phyloP scores from a whole-genome alignment of 2,797 vertebrate species.

The Xyrichtys novacula region DNA sequence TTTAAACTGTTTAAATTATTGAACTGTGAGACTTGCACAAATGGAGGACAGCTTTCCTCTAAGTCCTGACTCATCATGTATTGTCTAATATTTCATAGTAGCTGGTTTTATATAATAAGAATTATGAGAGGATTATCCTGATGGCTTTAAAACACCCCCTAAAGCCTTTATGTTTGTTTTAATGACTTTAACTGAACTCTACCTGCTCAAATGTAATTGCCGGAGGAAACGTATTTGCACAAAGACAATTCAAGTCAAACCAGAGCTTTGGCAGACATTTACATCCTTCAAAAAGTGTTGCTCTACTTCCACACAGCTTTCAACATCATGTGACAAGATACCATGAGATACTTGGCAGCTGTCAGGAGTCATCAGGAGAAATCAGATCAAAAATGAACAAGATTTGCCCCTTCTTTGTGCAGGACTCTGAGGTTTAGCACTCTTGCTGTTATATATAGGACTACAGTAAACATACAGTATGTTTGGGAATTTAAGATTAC shows the following conservation, averaged over 20 bases:
- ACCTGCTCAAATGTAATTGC: neutral
- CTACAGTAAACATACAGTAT: conserved; percentile 10
- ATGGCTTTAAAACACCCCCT: conserved; percentile 36
- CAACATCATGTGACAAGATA: conserved; percentile 47
- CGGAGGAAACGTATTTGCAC: neutral
- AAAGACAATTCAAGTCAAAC: neutral
- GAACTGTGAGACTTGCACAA: neutral
- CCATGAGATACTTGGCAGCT: conserved; percentile 70
- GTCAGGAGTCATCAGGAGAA: conserved; percentile 66
- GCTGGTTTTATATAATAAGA: conserved; percentile 17
- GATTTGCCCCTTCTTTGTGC: conserved; percentile 48
- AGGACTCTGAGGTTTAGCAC: conserved; percentile 57
- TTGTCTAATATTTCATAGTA: neutral
- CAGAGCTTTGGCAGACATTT: neutral
- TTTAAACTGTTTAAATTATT: neutral
- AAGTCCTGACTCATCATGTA: neutral
- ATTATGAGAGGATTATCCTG: conserved; percentile 21
- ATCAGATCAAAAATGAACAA: conserved; percentile 72
- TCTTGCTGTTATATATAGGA: conserved; percentile 30
- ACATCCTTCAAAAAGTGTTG: neutral
- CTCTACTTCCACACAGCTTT: conserved; percentile 23
- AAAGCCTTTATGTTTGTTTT: conserved; percentile 15
- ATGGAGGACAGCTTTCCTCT: neutral
- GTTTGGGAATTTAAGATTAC: conserved; percentile 6
- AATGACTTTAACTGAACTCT: neutral